phyloP scores from a whole-genome alignment of 2,888 invertebrate species.

The Griposia aprilina region DNA sequence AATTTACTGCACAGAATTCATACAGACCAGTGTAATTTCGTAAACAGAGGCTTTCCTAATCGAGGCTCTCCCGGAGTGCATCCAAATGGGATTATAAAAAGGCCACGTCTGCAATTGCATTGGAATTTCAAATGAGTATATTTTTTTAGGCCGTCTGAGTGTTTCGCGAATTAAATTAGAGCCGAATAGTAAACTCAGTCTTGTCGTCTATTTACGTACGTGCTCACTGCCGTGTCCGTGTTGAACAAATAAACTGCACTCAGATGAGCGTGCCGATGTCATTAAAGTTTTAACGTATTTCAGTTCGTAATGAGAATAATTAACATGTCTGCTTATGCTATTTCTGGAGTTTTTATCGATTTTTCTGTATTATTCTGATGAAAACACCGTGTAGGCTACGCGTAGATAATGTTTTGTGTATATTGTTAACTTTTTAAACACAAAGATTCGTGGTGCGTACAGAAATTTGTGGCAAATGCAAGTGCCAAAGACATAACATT shows the following conservation, averaged over 20 bases:
- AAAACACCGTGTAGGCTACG: too few species aligned
- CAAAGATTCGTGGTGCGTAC: too few species aligned
- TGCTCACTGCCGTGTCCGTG: slow-evolving; percentile 57
- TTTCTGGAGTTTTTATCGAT: slow-evolving; percentile 30
- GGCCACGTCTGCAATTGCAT: slow-evolving; percentile 84
- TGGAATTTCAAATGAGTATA: slow-evolving; percentile 88
- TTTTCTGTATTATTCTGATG: not conserved
- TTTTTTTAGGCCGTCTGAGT: slow-evolving; percentile 87
- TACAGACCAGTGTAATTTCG: slow-evolving; percentile 66
- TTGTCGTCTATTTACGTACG: slow-evolving; percentile 77
- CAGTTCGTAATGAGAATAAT: slow-evolving; percentile 29
- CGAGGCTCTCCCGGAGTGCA: slow-evolving; percentile 75
- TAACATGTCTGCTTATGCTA: slow-evolving; percentile 42
- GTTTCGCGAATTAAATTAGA: slow-evolving; percentile 86
- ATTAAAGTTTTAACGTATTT: slow-evolving; percentile 56
- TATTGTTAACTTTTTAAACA: too few species aligned
- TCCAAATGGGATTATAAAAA: slow-evolving; percentile 84
- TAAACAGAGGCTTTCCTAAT: slow-evolving; percentile 74
- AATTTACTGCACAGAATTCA: slow-evolving; percentile 63
- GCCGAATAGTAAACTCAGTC: slow-evolving; percentile 77
- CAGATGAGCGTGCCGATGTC: slow-evolving; percentile 47
- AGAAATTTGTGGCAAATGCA: too few species aligned
- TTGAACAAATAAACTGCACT: slow-evolving; percentile 58
- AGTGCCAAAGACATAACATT: too few species aligned
- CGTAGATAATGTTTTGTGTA: too few species aligned